These are phyloP conservation scores for Scatophagus argus DNA, from an alignment of 2,113 vertebrate genomes.

Conservation along the genomic window DNA sequence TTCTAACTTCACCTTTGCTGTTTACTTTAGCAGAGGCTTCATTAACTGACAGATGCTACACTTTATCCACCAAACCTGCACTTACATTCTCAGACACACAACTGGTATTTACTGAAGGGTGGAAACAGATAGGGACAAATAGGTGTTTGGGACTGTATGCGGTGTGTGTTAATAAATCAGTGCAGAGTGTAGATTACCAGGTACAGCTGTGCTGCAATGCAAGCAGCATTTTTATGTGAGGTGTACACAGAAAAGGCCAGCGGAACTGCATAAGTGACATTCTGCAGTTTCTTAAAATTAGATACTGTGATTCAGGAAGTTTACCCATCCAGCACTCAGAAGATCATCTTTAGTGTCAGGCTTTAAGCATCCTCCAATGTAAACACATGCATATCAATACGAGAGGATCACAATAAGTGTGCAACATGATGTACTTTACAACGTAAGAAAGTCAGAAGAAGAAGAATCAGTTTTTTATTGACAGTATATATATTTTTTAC, in stretches of 20 bases:
- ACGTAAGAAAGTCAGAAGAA: no score
- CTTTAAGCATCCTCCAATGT: no score
- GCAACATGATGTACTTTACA: no score
- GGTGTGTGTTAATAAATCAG: neutral
- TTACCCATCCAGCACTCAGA: neutral
- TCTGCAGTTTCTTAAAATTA: neutral
- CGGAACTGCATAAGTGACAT: neutral
- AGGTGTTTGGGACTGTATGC: neutral
- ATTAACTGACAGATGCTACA: slow-evolving; percentile 2
- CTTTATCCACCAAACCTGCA: neutral
- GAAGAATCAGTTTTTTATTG: no score
- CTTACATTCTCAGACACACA: slow-evolving; percentile 5
- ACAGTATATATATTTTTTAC: no score
- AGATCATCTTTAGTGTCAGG: no score
- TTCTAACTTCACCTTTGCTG: slow-evolving; percentile 10
- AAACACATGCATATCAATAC: no score
- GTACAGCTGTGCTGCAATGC: neutral
- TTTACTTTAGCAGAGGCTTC: slow-evolving; percentile 19
- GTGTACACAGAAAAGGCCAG: neutral
- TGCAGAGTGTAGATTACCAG: neutral
- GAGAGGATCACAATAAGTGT: no score
- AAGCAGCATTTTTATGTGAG: neutral
- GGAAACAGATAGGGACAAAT: neutral
- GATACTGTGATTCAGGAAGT: neutral
- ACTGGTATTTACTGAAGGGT: neutral